These are phyloP conservation scores for Eristalis tenax DNA, from an alignment of 2,888 invertebrate species.

Conservation along the genomic window DNA sequence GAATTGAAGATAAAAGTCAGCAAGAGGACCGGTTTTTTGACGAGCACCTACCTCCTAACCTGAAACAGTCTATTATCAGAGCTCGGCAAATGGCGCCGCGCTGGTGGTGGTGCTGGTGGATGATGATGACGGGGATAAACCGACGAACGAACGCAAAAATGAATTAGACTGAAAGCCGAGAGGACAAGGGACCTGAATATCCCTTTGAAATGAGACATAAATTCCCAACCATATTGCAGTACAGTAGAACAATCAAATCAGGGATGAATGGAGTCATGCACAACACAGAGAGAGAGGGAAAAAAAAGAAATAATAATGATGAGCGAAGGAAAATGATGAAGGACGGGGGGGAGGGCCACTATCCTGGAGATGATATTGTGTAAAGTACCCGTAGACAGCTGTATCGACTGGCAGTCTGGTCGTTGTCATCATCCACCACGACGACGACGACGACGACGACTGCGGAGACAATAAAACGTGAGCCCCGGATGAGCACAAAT, in stretches of 20 bases:
- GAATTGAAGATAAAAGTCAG: slow-evolving; percentile 33
- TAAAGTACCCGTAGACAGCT: slow-evolving; percentile 28
- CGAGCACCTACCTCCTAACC: slow-evolving; percentile 10
- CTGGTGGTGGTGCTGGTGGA: background rate
- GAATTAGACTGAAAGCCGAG: slow-evolving; percentile 57
- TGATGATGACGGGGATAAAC: background rate
- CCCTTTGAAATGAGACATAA: slow-evolving; percentile 51
- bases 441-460: background rate
- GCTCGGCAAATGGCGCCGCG: background rate
- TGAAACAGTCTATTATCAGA: slow-evolving; percentile 55
- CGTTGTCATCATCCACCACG: slow-evolving; percentile 31
- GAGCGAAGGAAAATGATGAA: slow-evolving; percentile 6
- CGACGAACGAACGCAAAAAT: slow-evolving; percentile 26
- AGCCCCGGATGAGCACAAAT: slow-evolving; percentile 6
- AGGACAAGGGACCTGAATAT: slow-evolving; percentile 14
- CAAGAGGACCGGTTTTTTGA: slow-evolving; percentile 11
- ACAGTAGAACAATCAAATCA: slow-evolving; percentile 60
- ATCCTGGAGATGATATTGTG: background rate
- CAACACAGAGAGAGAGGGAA: background rate
- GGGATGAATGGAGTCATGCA: slow-evolving; percentile 7
- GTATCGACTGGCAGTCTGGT: slow-evolving; percentile 22
- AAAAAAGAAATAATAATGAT: background rate
- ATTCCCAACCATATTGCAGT: slow-evolving; percentile 51
- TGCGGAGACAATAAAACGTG: slow-evolving; percentile 40
- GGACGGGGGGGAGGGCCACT: background rate